phyloP scores from a whole-genome alignment of 2,888 invertebrate genomes.

The Oscheius onirici region DNA sequence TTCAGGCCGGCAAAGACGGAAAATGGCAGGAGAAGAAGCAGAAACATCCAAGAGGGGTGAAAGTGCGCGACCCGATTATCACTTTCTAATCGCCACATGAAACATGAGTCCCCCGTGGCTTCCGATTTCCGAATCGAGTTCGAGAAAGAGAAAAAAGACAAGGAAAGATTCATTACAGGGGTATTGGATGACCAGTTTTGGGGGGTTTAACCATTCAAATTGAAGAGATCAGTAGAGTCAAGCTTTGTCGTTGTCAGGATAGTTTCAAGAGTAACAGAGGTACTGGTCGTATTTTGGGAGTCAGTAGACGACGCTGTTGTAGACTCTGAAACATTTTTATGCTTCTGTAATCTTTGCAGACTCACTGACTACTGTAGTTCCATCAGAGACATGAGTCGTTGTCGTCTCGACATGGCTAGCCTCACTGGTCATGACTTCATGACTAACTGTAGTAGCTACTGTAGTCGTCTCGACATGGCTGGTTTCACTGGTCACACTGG shows the following conservation, averaged over 20 bases:
- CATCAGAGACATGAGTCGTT: too few species aligned
- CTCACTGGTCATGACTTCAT: too few species aligned
- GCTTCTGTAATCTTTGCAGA: too few species aligned
- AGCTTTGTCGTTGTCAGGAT: background rate
- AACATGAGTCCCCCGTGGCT: background rate
- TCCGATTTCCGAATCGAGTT: background rate
- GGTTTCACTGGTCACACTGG: too few species aligned
- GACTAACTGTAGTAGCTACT: too few species aligned
- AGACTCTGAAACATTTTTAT: too few species aligned
- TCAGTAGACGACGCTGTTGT: too few species aligned
- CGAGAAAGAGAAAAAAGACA: background rate
- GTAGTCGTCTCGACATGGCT: too few species aligned
- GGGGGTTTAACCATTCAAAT: background rate
- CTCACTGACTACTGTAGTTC: too few species aligned
- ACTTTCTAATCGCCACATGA: background rate
- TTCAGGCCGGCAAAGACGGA: background rate
- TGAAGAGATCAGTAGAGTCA: slow-evolving; percentile 2
- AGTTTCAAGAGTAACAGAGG: background rate
- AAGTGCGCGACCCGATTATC: slow-evolving; percentile 28
- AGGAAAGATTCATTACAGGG: background rate
- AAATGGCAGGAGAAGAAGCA: background rate
- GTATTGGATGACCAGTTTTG: background rate
- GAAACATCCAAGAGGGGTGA: slow-evolving; percentile 1
- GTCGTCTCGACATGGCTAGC: too few species aligned
- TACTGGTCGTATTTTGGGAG: background rate